These are phyloP conservation scores for Tamias sibiricus DNA, from an alignment of 2,113 vertebrate genomes.

Conservation along the genomic window DNA sequence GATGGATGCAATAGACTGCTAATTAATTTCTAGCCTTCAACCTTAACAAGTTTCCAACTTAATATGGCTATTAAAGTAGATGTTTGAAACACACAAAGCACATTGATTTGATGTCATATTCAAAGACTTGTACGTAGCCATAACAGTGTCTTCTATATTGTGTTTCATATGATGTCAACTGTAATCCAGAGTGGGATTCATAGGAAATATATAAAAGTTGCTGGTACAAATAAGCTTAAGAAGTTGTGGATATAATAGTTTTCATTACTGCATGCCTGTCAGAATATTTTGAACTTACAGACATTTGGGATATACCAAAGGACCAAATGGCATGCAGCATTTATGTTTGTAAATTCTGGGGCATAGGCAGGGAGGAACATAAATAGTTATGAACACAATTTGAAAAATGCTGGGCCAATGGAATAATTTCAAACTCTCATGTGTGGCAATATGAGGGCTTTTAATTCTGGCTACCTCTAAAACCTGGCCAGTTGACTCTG, in stretches of 20 bases:
- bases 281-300: not conserved
- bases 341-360: not conserved
- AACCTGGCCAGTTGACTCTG: not conserved
- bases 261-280: not conserved
- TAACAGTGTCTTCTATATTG: not conserved
- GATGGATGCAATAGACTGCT: not conserved
- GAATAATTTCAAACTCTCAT: not conserved
- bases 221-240: not conserved
- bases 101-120: not conserved
- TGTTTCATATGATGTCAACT: not conserved
- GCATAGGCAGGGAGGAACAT: fast-evolving
- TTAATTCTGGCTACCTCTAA: not conserved
- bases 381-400: not conserved
- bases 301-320: not conserved
- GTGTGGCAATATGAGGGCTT: not conserved
- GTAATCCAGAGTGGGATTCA: not conserved
- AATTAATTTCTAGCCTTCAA: not conserved
- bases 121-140: not conserved
- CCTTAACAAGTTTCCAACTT: not conserved
- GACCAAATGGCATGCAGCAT: not conserved
- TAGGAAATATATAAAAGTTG: not conserved
- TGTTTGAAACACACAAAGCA: not conserved
- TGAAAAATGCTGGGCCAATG: not conserved
- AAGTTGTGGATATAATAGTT: not conserved
- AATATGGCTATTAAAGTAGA: not conserved